Conservation (phyloP, 1,140 invertebrate genomes). For the Drosophila sproati region DNA sequence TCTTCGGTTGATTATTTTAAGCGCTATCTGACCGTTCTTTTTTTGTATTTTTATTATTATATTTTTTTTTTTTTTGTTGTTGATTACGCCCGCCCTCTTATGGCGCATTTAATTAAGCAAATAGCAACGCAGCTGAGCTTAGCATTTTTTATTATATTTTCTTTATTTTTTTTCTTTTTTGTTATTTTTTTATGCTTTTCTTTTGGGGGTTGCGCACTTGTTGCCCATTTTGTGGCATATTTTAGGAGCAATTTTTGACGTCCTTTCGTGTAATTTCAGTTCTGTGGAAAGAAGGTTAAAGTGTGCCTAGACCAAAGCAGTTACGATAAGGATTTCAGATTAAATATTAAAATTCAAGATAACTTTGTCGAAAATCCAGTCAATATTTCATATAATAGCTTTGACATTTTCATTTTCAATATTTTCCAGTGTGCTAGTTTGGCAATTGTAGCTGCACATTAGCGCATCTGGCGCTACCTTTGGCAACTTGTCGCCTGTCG, state of each 20-base stretch:
- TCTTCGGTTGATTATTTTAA: conserved; percentile 58
- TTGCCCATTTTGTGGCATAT: conserved; percentile 67
- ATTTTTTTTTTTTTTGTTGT: conserved; percentile 1
- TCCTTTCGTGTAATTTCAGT: conserved; percentile 1
- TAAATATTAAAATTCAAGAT: no score
- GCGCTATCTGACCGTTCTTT: conserved; percentile 48
- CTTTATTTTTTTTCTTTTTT: conserved; percentile 37
- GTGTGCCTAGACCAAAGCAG: no score
- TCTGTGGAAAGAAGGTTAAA: neutral
- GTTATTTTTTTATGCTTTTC: conserved; percentile 28
- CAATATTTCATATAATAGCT: no score
- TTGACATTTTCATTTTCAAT: no score
- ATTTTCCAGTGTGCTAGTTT: neutral
- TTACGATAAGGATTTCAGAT: no score
- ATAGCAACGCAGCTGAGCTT: conserved; percentile 64
- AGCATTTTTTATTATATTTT: conserved; percentile 2
- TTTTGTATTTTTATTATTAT: conserved; percentile 39
- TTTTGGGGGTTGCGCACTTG: conserved; percentile 49
- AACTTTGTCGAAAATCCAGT: no score
- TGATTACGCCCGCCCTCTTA: conserved; percentile 35
- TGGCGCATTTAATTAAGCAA: conserved; percentile 77
- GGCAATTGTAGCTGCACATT: conserved; percentile 36
- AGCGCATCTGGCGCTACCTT: conserved; percentile 52
- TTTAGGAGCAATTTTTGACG: conserved; percentile 31
- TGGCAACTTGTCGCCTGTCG: conserved; percentile 69